phyloP scores from a whole-genome alignment of 1,140 invertebrate genomes.

The Drosophila azteca region DNA sequence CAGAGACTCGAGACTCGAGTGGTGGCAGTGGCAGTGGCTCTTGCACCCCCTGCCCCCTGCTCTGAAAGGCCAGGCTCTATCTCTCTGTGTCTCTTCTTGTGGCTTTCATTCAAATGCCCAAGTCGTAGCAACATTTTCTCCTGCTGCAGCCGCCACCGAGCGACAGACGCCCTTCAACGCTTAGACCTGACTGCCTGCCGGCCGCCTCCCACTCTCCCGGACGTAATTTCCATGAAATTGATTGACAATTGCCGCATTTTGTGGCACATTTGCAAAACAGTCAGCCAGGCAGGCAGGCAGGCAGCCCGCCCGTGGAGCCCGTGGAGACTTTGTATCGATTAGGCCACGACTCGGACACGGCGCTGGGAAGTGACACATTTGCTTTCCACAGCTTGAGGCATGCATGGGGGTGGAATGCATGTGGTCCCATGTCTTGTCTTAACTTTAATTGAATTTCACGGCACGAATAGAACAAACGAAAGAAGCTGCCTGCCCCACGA shows the following conservation, averaged over 20 bases:
- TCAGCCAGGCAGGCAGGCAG: conserved; percentile 25
- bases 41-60: conserved; percentile 2
- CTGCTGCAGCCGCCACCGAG: conserved; percentile 7
- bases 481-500: neutral
- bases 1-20: conserved; percentile 28
- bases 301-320: conserved; percentile 44
- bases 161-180: conserved; percentile 58
- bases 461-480: neutral
- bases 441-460: conserved; percentile 58
- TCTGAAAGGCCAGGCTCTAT: too few relatives aligned
- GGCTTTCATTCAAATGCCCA: conserved; percentile 26
- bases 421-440: neutral
- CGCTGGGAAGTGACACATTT: conserved; percentile 29
- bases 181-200: neutral
- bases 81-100: conserved; percentile 7
- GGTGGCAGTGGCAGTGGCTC: conserved; percentile 33
- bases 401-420: neutral
- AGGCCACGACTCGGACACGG: conserved; percentile 50
- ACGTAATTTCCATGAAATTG: conserved; percentile 80
- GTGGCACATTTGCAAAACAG: conserved; percentile 75
- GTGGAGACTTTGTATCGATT: conserved; percentile 61
- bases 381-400: neutral
- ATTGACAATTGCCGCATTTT: conserved; percentile 81
- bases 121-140: conserved; percentile 54
- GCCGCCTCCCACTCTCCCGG: conserved; percentile 43